These are phyloP conservation scores for Seriola aureovittata DNA, from an alignment of 2,113 vertebrate genomes.

Conservation along the genomic window DNA sequence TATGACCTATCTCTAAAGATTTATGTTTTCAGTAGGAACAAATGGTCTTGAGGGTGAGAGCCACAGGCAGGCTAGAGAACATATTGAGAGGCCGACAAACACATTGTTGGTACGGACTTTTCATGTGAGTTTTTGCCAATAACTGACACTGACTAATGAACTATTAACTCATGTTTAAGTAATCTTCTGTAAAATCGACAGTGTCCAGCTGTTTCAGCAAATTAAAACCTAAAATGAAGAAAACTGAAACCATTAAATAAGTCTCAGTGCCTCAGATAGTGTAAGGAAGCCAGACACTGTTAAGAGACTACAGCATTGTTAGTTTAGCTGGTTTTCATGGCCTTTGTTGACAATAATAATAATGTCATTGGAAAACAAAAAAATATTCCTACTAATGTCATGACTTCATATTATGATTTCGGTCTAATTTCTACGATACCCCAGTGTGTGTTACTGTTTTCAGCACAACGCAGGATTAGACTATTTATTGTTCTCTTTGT, in stretches of 20 bases:
- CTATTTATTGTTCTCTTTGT: not conserved
- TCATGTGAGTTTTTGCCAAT: not conserved
- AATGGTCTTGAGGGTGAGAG: not conserved
- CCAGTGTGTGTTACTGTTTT: not conserved
- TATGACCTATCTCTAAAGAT: not conserved
- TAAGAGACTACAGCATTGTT: not conserved
- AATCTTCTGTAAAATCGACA: not conserved
- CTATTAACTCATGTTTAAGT: not conserved
- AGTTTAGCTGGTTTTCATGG: not conserved
- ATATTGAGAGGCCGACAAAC: not conserved
- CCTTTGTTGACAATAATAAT: not conserved
- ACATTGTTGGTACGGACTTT: not conserved
- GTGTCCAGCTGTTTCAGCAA: not conserved
- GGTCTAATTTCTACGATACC: not conserved
- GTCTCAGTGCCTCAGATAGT: not conserved
- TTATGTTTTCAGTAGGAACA: not conserved
- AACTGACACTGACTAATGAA: no score
- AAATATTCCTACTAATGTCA: not conserved
- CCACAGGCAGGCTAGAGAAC: not conserved
- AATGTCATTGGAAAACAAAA: not conserved
- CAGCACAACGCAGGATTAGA: not conserved
- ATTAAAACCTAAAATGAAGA: not conserved
- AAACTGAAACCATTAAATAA: not conserved
- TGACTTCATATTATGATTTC: not conserved
- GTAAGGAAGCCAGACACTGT: not conserved